Percentiles rank a stretch among this genome's conserved stretches.
Conservation (phyloP, 64 coral and sea anemone genomes). For the Pocillopora damicornis region DNA sequence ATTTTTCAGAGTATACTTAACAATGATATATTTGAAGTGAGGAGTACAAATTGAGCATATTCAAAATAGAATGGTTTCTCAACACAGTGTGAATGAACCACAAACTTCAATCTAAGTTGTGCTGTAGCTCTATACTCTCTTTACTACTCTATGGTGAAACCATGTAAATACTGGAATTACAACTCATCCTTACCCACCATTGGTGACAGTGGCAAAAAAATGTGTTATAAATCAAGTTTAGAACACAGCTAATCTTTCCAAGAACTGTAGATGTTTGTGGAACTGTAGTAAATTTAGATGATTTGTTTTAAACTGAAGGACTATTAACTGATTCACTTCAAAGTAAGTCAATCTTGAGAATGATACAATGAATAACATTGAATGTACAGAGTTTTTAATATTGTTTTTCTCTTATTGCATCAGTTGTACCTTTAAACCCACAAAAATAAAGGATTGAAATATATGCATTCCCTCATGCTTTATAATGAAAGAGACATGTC, state of each 20-base stretch:
- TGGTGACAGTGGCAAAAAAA: too few relatives aligned
- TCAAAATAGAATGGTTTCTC: conserved; percentile 27
- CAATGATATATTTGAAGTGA: background rate
- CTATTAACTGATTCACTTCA: conserved; percentile 21
- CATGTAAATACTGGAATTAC: too few relatives aligned
- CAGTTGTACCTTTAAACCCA: too few relatives aligned
- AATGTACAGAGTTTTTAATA: conserved; percentile 49
- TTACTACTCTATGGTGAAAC: too few relatives aligned
- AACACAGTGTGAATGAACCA: background rate
- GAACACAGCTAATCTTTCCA: background rate
- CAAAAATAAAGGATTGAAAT: too few relatives aligned
- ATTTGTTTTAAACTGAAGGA: conserved; percentile 4
- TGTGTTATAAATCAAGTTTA: too few relatives aligned
- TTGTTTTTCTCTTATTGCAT: conserved; percentile 64
- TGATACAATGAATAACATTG: conserved; percentile 23
- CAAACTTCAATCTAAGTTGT: conserved; percentile 22
- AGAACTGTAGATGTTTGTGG: too few relatives aligned
- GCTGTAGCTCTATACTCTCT: conserved; percentile 7
- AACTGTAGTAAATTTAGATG: conserved; percentile 22
- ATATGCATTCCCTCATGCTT: too few relatives aligned
- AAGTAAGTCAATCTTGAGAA: background rate
- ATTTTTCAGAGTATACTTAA: conserved; percentile 42
- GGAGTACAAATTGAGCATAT: conserved; percentile 22
- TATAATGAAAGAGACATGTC: too few relatives aligned
- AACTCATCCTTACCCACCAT: too few relatives aligned